phyloP scores from a whole-genome alignment of 2,797 vertebrate genomes.

The Hoplostethus mediterraneus region DNA sequence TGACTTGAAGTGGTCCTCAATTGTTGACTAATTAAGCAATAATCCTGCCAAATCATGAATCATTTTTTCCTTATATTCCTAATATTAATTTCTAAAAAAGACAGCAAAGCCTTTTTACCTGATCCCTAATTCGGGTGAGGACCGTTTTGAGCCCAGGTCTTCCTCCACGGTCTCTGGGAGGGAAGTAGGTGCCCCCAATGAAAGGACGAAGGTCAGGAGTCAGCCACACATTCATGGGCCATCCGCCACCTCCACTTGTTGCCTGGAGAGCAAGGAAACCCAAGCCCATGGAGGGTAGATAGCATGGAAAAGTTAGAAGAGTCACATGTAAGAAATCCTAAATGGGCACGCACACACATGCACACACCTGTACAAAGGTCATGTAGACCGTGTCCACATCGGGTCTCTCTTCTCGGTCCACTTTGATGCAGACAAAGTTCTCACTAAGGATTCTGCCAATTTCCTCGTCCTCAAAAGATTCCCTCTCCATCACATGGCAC shows the following conservation, averaged over 20 bases:
- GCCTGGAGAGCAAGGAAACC: conserved; percentile 79
- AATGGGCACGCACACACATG: neutral
- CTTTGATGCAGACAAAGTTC: conserved; percentile 94
- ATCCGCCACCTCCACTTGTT: conserved; percentile 93
- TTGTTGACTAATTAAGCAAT: no score
- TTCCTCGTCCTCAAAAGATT: conserved; percentile 93
- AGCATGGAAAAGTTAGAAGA: neutral
- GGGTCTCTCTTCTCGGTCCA: conserved; percentile 94
- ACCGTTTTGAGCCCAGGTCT: conserved; percentile 91
- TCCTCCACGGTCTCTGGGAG: conserved; percentile 88
- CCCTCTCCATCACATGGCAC: conserved; percentile 97
- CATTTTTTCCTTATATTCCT: no score
- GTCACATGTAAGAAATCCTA: neutral
- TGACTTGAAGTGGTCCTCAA: no score
- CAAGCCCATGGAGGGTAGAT: neutral
- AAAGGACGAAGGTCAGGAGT: conserved; percentile 94
- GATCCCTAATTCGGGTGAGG: conserved; percentile 88
- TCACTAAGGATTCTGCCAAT: conserved; percentile 90
- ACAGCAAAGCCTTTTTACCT: conserved; percentile 77
- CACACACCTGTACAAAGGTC: conserved; percentile 90
- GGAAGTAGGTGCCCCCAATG: conserved; percentile 94
- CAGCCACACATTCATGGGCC: conserved; percentile 98
- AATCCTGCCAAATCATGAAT: no score
- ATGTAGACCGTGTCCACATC: conserved; percentile 98
- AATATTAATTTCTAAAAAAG: no score